A percentile compares a stretch with the other conserved stretches of the same genome.
Conservation (phyloP, 2,797 vertebrate genomes). For the Pseudochaenichthys georgianus region DNA sequence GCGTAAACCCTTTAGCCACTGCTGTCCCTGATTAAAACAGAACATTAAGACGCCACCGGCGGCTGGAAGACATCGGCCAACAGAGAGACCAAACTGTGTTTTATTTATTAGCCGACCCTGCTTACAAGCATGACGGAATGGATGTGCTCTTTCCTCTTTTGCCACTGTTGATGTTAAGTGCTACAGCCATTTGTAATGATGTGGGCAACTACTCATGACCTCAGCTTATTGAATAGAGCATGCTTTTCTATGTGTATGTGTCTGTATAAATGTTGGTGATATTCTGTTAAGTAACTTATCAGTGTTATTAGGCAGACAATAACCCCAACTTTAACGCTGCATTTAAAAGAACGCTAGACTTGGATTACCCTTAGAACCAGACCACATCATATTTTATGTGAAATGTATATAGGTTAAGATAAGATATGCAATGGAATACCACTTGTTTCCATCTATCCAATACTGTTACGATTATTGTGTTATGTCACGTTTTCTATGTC, state of each 20-base stretch:
- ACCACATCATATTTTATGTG: background rate
- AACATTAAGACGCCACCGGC: slow-evolving; percentile 79
- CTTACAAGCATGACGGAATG: slow-evolving; percentile 71
- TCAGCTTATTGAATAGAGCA: slow-evolving; percentile 44
- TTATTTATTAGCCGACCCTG: slow-evolving; percentile 73
- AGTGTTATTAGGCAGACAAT: too few relatives aligned
- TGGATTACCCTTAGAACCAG: slow-evolving; percentile 3
- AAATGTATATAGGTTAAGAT: background rate
- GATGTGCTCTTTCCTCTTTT: slow-evolving; percentile 79
- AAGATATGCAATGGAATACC: background rate
- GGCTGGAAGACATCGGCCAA: slow-evolving; percentile 58
- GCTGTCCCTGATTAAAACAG: slow-evolving; percentile 77
- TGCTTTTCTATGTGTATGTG: background rate
- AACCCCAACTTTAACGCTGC: too few relatives aligned
- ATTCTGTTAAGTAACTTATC: too few relatives aligned
- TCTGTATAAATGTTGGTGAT: background rate
- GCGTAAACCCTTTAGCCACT: slow-evolving; percentile 74
- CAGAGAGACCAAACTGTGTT: slow-evolving; percentile 52
- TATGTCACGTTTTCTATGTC: too few relatives aligned
- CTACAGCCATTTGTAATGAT: slow-evolving; percentile 40
- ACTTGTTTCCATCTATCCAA: background rate
- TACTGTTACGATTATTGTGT: too few relatives aligned
- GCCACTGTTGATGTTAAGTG: slow-evolving; percentile 74
- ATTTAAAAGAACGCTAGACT: background rate
- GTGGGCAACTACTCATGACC: slow-evolving; percentile 44